phyloP scores from a whole-genome alignment of 2,113 vertebrate genomes.

The Gorsachius goisagi region DNA sequence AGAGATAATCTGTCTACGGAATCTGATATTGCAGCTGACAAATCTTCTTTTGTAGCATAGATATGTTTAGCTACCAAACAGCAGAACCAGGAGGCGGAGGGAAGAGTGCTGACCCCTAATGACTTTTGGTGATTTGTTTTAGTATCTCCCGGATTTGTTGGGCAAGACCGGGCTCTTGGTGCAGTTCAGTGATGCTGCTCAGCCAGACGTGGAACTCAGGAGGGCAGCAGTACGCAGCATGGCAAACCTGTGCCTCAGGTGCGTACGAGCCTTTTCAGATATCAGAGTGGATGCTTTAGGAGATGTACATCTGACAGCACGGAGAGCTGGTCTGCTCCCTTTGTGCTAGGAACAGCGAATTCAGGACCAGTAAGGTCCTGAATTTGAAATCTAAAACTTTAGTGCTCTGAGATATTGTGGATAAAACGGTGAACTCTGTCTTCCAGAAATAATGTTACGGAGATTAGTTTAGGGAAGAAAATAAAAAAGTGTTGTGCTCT shows the following conservation, averaged over 20 bases:
- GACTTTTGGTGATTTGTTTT: slow-evolving; percentile 13
- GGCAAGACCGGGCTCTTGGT: slow-evolving; percentile 81
- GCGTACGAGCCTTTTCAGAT: rapidly evolving
- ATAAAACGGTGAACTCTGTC: not conserved
- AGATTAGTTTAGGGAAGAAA: not conserved
- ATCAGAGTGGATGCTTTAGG: not conserved
- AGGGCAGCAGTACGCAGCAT: slow-evolving; percentile 86
- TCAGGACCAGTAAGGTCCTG: not conserved
- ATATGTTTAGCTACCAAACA: not conserved
- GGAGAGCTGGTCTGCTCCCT: not conserved
- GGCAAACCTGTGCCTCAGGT: slow-evolving; percentile 94
- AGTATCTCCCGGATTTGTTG: slow-evolving; percentile 86
- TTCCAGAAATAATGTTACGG: not conserved
- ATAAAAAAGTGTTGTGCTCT: not conserved
- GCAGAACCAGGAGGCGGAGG: not conserved
- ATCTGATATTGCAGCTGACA: not conserved
- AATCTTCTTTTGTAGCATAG: not conserved
- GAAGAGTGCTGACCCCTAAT: not conserved
- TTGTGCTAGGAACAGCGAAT: not conserved
- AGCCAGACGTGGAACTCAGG: slow-evolving; percentile 82
- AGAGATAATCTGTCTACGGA: not conserved
- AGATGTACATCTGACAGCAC: rapidly evolving
- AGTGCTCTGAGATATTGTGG: not conserved
- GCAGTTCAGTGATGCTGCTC: slow-evolving; percentile 75
- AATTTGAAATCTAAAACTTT: not conserved